Evolutionary conservation across 2,888 invertebrate species (phyloP).

Genomic region (Dryadula phaetusa): DNA sequence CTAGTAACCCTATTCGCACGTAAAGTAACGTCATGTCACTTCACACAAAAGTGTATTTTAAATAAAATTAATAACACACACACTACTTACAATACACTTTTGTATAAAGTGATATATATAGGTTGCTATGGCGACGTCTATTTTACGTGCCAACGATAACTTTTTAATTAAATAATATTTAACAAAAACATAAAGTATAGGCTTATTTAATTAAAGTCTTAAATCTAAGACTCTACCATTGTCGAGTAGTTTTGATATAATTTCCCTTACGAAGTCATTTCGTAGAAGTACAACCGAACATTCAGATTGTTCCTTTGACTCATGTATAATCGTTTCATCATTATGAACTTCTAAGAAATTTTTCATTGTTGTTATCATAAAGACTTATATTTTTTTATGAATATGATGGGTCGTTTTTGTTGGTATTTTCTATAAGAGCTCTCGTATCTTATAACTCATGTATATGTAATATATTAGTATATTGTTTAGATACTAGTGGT

Average conservation of each 20-base stretch:
- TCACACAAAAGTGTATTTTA: too few species aligned
- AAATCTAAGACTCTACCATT: not conserved
- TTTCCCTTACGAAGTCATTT: not conserved
- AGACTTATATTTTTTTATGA: not conserved
- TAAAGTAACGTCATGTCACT: too few species aligned
- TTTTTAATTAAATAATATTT: too few species aligned
- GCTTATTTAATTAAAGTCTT: not conserved
- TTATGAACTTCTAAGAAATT: slow-evolving; percentile 5
- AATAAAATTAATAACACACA: too few species aligned
- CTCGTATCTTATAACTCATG: not conserved
- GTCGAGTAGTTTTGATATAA: not conserved
- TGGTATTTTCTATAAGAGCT: not conserved
- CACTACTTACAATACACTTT: too few species aligned
- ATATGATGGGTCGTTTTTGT: not conserved
- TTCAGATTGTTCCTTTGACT: not conserved
- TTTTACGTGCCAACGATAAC: too few species aligned
- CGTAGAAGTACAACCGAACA: slow-evolving; percentile 8
- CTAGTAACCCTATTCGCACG: too few species aligned
- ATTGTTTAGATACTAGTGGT: too few species aligned
- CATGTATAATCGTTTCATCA: not conserved
- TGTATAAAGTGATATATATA: too few species aligned
- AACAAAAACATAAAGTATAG: too few species aligned
- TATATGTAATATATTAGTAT: too few species aligned
- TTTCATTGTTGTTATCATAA: not conserved
- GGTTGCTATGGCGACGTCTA: too few species aligned